These are phyloP conservation scores for Tauraco erythrolophus DNA, from an alignment of 2,113 vertebrate genomes.

Conservation along the genomic window DNA sequence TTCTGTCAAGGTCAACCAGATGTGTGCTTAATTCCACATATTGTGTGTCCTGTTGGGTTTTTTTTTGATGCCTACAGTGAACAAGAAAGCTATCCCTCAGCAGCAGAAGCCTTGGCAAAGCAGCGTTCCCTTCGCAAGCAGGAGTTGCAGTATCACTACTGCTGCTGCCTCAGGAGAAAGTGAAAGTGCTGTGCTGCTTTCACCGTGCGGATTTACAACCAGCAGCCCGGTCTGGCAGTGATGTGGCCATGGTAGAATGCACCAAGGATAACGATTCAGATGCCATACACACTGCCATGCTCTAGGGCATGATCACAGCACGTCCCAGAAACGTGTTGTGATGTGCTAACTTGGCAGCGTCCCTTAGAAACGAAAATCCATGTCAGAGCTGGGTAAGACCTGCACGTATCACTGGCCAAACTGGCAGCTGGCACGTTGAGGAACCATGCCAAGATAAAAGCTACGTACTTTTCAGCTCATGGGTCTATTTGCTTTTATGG, in stretches of 20 bases:
- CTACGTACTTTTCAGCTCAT: neutral
- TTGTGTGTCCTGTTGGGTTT: neutral
- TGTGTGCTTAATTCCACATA: neutral
- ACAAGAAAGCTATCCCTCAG: neutral
- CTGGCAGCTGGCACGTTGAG: neutral
- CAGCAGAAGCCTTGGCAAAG: neutral
- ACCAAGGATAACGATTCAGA: constrained; percentile 10
- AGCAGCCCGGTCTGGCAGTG: neutral
- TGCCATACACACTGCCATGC: neutral
- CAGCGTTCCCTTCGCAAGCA: neutral
- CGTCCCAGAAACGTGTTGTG: neutral
- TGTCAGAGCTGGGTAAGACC: neutral
- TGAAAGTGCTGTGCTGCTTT: neutral
- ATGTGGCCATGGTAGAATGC: neutral
- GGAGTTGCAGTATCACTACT: neutral
- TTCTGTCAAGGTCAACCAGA: neutral
- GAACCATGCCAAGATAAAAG: neutral
- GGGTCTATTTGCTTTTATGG: neutral
- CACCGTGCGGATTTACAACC: neutral
- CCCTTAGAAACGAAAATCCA: neutral
- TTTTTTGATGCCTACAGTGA: neutral
- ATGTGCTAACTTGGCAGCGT: neutral
- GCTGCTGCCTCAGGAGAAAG: neutral
- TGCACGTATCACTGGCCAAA: neutral
- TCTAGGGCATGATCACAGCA: neutral